Base-by-base conservation (phyloP, 2,797 vertebrate genomes). In the Acanthopagrus latus region DNA sequence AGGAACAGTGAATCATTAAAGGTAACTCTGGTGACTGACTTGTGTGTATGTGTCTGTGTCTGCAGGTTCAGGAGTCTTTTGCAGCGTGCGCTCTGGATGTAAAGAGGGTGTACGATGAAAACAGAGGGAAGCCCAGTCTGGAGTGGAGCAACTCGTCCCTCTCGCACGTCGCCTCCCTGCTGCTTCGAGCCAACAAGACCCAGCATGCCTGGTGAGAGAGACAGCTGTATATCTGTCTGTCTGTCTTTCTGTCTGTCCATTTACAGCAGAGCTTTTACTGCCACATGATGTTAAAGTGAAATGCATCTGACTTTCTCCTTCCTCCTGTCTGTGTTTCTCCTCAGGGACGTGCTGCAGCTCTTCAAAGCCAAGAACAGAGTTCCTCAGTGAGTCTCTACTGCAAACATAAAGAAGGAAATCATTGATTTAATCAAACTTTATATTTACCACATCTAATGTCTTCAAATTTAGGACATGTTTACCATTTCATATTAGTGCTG, bases 81-180 rank as follows among this genome's bases (percentile, higher is more conserved):
- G 97, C 97, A 25, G 89, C 64, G 5, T 97, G 96, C 66, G 97
- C 97, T 14, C 90, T 97, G 58, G 95, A 97, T 18, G 90, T 99
- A 43, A 96, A 91, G 79, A 80, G 60, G 0, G 65, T 74, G 3
- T 95, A 94, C 0, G 92, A 93, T 8, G 77, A 17, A 0, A 82
- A 89, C 9, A 71, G 6, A 4, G 85, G 73, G 1, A 94, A 74
- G 70, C 0, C 2, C 0, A 11, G 1, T 0, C 2, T 93, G 5
- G 78, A 88, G n/a, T 97, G 96, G 96, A 95, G 91, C 0, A 43
- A 82, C 20, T 44, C 41, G 0, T 16, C 92, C 0, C 91, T 99
- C 58, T 92, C 93, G n/a, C 41, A 87, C 2, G 12, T 94, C 0
- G 89, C 92, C 27, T 16, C 92, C 4, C 79, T 99, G 51, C 93